These are phyloP conservation scores for Trogon surrucura DNA, from an alignment of 2,113 vertebrate species.

Conservation along the genomic window DNA sequence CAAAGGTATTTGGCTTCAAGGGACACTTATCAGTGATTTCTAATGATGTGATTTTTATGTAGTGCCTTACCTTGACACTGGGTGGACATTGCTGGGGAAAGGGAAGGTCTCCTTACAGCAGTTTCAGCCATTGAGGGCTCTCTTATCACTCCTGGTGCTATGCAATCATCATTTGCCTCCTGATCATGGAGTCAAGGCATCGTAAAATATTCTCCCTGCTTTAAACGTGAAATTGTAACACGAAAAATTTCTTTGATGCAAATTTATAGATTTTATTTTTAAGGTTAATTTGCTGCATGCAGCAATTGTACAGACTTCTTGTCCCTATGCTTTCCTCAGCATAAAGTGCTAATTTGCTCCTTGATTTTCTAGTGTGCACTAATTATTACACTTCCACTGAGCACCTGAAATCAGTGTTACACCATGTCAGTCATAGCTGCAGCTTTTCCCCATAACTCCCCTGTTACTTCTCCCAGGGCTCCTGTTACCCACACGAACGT, in stretches of 20 bases:
- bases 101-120: not conserved
- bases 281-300: accelerated
- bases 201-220: not conserved
- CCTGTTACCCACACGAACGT: not conserved
- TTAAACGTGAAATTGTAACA: not conserved
- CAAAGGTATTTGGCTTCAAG: not conserved
- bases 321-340: not conserved
- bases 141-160: not conserved
- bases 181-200: not conserved
- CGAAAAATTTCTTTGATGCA: not conserved
- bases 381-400: not conserved
- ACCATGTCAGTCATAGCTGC: not conserved
- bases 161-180: not conserved
- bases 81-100: not conserved
- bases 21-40: not conserved
- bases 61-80: not conserved
- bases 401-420: not conserved
- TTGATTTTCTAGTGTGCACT: not conserved
- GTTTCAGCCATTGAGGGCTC: not conserved
- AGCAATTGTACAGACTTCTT: not conserved
- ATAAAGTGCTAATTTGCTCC: not conserved
- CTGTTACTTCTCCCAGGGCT: not conserved
- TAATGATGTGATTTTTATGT: not conserved
- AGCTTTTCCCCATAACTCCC: not conserved
- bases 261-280: not conserved